These are phyloP conservation scores for Rachycentron canadum DNA, from an alignment of 2,797 vertebrate genomes.

Conservation along the genomic window DNA sequence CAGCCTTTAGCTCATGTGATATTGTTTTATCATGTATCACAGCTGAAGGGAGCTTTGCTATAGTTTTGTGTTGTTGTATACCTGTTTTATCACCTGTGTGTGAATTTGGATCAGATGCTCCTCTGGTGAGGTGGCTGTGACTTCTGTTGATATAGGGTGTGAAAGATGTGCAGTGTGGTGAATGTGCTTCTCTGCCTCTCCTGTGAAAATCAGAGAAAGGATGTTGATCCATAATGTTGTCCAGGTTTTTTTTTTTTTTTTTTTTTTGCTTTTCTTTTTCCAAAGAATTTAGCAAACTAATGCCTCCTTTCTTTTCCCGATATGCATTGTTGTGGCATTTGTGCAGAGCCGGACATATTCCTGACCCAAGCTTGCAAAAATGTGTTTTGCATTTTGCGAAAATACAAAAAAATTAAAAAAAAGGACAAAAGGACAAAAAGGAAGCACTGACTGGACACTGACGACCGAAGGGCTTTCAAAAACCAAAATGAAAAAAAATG, in stretches of 20 bases:
- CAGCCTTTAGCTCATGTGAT: neutral
- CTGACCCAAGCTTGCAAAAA: constrained; percentile 3
- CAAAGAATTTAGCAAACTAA: neutral
- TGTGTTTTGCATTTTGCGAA: constrained; percentile 5
- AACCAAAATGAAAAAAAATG: no score
- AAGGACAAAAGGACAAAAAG: neutral
- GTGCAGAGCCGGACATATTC: constrained; percentile 3
- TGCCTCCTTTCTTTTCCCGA: neutral
- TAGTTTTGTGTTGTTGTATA: neutral
- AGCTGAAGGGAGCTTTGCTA: neutral
- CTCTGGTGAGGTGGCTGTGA: neutral
- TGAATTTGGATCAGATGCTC: neutral
- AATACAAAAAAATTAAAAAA: neutral
- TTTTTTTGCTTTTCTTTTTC: no score
- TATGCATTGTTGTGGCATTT: constrained; percentile 9
- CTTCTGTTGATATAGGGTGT: neutral
- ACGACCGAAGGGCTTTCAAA: neutral
- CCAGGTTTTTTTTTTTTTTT: no score
- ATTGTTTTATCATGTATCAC: neutral
- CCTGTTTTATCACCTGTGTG: neutral
- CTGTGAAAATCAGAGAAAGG: neutral
- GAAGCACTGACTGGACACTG: neutral
- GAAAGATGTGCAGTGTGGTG: neutral
- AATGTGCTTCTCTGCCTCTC: neutral
- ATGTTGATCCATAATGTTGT: neutral